Evolutionary conservation across 2,888 invertebrate species (phyloP).

Genomic region (Cotesia congregata): DNA sequence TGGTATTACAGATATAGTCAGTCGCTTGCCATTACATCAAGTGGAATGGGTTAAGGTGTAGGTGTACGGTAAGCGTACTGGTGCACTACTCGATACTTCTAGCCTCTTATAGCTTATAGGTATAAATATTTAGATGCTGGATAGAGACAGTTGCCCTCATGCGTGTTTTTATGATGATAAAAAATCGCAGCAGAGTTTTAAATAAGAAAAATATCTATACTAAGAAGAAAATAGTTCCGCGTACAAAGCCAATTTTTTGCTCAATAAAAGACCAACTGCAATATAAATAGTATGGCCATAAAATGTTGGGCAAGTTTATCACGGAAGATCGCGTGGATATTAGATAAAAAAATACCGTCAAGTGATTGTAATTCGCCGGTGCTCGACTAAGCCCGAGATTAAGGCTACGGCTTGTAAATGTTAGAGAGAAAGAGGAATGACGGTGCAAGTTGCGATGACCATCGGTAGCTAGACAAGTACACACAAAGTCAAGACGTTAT

Average conservation of each 20-base stretch:
- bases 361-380: conserved; percentile 28
- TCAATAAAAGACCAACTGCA: conserved; percentile 22
- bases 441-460: background rate
- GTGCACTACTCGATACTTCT: background rate
- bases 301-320: conserved; percentile 32
- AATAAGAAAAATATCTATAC: conserved; percentile 19
- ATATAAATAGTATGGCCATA: conserved; percentile 17
- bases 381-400: background rate
- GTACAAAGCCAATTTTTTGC: conserved; percentile 28
- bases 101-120: background rate
- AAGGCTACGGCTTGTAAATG: background rate
- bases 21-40: conserved; percentile 53
- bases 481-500: conserved; percentile 25
- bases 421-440: conserved; percentile 1
- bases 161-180: too few species aligned
- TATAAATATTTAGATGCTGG: conserved; percentile 1
- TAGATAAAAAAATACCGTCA: conserved; percentile 10
- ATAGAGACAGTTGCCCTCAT: conserved; percentile 15
- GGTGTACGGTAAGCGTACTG: conserved; percentile 51
- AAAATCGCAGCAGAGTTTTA: too few species aligned
- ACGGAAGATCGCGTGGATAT: conserved; percentile 24
- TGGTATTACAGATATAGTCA: conserved; percentile 49
- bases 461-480: background rate
- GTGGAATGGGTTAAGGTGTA: conserved; percentile 55
- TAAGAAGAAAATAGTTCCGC: conserved; percentile 5